A percentile compares a stretch with the other conserved stretches of the same genome.
Evolutionary conservation across 2,113 vertebrate genomes (phyloP).

Genomic region (Cygnus atratus): DNA sequence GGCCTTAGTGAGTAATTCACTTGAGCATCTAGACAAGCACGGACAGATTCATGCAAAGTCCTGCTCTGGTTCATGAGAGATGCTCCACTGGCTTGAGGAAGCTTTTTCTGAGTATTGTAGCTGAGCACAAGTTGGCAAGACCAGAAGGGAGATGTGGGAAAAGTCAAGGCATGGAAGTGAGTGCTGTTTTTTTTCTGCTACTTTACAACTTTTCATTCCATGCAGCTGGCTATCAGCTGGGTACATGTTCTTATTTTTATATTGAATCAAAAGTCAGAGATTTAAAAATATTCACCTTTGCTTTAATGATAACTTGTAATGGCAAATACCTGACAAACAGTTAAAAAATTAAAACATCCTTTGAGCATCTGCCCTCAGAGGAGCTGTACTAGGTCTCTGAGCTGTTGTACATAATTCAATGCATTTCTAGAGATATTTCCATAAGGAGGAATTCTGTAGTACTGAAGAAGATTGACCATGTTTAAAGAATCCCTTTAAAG

Average conservation of each 20-base stretch:
- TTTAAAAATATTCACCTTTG: slow-evolving; percentile 21
- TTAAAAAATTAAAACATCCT: background rate
- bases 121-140: background rate
- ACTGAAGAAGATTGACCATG: background rate
- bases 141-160: background rate
- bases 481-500: background rate
- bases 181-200: background rate
- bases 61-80: background rate
- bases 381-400: background rate
- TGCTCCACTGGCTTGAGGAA: background rate
- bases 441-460: background rate
- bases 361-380: background rate
- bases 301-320: slow-evolving; percentile 50
- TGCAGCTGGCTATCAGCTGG: background rate
- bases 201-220: background rate
- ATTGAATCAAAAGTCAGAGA: background rate
- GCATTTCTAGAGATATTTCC: background rate
- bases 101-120: background rate
- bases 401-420: background rate
- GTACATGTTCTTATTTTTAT: background rate
- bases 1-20: background rate
- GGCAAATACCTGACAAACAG: background rate
- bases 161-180: background rate
- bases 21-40: background rate
- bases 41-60: background rate